Evolutionary conservation across 92 coral and sea anemone species (phyloP).

Genomic region (Muricea muricata): DNA sequence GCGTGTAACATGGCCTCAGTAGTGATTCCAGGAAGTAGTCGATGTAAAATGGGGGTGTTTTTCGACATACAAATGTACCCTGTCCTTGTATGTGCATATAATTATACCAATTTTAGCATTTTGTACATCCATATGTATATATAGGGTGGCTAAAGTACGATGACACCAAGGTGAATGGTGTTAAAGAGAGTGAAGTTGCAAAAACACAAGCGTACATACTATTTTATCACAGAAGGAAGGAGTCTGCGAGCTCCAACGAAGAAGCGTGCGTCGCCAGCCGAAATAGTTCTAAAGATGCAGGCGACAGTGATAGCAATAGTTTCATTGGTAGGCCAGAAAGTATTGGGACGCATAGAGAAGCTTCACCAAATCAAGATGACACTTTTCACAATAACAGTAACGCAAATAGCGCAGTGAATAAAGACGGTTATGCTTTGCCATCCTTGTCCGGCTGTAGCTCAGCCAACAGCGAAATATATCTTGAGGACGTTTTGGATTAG

Average conservation of each 20-base stretch:
- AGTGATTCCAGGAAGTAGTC: too few relatives aligned
- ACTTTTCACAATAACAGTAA: neutral
- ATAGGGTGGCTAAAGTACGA: constrained; percentile 94
- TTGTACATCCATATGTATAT: neutral
- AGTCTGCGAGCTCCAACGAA: neutral
- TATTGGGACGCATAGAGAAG: neutral
- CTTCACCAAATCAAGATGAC: neutral
- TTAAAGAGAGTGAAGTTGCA: constrained; percentile 73
- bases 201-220: constrained; percentile 89
- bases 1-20: too few relatives aligned
- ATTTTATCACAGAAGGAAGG: constrained; percentile 81
- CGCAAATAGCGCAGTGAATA: neutral
- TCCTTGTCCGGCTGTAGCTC: neutral
- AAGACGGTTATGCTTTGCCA: neutral
- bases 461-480: neutral
- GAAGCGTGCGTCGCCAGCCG: neutral
- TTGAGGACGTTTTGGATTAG: constrained; percentile 1
- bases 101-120: too few relatives aligned
- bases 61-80: too few relatives aligned
- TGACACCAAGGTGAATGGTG: constrained; percentile 77
- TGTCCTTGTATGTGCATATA: too few relatives aligned
- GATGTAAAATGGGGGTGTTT: too few relatives aligned
- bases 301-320: neutral
- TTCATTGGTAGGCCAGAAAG: neutral
- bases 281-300: neutral